These are phyloP conservation scores for Echiichthys vipera DNA, from an alignment of 2,797 vertebrate genomes.

Conservation along the genomic window DNA sequence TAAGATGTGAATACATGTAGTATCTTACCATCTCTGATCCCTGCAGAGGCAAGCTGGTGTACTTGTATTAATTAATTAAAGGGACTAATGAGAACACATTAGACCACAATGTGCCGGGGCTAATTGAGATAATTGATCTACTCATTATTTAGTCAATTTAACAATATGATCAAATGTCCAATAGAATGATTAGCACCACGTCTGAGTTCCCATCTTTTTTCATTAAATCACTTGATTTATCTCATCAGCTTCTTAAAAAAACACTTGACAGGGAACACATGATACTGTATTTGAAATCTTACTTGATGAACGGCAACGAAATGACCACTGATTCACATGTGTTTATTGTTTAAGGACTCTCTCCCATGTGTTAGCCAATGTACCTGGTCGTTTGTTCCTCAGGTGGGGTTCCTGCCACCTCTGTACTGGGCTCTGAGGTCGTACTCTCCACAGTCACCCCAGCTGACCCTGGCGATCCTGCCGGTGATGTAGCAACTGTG, in stretches of 20 bases:
- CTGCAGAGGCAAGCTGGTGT: slow-evolving; percentile 15
- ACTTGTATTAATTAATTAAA: slow-evolving; percentile 7
- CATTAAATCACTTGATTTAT: neutral
- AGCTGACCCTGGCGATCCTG: slow-evolving; percentile 76
- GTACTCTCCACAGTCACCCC: slow-evolving; percentile 78
- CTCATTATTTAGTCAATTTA: slow-evolving; percentile 17
- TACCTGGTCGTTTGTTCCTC: slow-evolving; percentile 88
- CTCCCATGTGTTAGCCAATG: neutral
- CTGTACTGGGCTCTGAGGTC: slow-evolving; percentile 76
- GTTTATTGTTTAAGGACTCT: neutral
- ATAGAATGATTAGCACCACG: neutral
- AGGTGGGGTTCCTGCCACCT: slow-evolving; percentile 77
- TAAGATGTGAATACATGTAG: neutral
- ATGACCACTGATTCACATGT: neutral
- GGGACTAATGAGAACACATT: slow-evolving; percentile 20
- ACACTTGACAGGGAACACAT: neutral
- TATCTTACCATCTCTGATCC: neutral
- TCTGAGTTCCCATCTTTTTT: neutral
- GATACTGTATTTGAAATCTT: neutral
- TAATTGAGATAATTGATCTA: slow-evolving; percentile 7
- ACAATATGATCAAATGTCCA: slow-evolving; percentile 1
- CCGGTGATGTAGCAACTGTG: slow-evolving; percentile 83
- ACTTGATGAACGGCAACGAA: neutral
- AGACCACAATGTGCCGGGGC: slow-evolving; percentile 6
- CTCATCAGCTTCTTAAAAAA: slow-evolving; percentile 2